phyloP scores from a whole-genome alignment of 1,140 invertebrate genomes.

The Brachionus manjavacas region DNA sequence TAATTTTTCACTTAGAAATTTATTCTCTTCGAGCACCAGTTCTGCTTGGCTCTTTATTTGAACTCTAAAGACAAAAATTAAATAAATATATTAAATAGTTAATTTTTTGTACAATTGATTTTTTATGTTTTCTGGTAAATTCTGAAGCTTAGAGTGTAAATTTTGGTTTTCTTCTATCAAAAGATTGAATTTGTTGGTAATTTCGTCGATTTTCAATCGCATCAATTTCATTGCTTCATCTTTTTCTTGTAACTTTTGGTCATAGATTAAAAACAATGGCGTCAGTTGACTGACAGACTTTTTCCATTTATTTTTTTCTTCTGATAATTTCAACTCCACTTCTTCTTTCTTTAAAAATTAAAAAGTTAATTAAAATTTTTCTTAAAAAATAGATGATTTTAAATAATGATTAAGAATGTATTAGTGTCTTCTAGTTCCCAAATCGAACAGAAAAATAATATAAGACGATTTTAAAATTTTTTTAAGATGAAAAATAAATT shows the following conservation, averaged over 20 bases:
- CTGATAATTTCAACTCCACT: not conserved
- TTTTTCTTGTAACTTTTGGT: conserved; percentile 27
- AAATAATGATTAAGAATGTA: too few species aligned
- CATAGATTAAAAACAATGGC: conserved; percentile 25
- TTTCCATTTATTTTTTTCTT: conserved; percentile 20
- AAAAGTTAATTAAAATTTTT: not conserved
- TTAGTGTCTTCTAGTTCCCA: too few species aligned
- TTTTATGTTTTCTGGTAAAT: conserved; percentile 31
- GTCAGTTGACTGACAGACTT: not conserved
- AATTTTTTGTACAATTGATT: not conserved
- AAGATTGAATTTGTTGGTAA: not conserved
- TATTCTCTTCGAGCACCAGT: conserved; percentile 33
- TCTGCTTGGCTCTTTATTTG: conserved; percentile 37
- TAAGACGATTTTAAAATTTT: too few species aligned
- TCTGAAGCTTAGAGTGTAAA: not conserved
- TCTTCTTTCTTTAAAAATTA: not conserved
- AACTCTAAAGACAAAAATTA: not conserved
- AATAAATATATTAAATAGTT: not conserved
- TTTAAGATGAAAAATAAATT: too few species aligned
- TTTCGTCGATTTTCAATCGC: not conserved
- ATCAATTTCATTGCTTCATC: conserved; percentile 11
- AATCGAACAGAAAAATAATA: too few species aligned
- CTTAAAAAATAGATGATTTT: too few species aligned
- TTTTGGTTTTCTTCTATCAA: conserved; percentile 32
- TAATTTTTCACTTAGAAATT: conserved; percentile 16